A percentile compares a stretch with the other conserved stretches of the same genome.
Evolutionary conservation across 1,140 invertebrate species (phyloP).

Genomic region (Bombus haemorrhoidalis): DNA sequence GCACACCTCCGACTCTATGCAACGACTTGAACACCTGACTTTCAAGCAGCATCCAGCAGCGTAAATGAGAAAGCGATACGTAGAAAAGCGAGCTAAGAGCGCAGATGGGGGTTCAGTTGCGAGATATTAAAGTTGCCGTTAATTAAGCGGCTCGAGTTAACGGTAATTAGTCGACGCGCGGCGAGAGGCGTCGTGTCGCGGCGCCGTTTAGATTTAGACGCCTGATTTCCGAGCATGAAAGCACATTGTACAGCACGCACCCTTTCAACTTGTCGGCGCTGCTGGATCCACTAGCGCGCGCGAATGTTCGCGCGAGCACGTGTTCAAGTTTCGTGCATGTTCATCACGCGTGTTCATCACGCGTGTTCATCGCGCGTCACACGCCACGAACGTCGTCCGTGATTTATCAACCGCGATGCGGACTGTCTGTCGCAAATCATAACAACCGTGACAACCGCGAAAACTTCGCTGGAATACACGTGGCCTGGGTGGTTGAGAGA

Average conservation of each 20-base stretch:
- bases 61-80: constrained; percentile 29
- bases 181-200: constrained; percentile 63
- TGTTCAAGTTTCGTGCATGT: neutral
- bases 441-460: constrained; percentile 47
- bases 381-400: constrained; percentile 5
- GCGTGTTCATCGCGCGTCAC: constrained; percentile 51
- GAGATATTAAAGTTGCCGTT: constrained; percentile 71
- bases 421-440: constrained; percentile 41
- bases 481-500: neutral
- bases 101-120: neutral
- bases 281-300: neutral
- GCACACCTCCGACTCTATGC: too few species aligned
- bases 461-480: constrained; percentile 15
- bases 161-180: constrained; percentile 73
- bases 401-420: constrained; percentile 53
- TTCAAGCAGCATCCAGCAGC: too few species aligned
- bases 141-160: constrained; percentile 76
- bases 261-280: constrained; percentile 56
- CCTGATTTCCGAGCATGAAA: constrained; percentile 75
- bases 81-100: neutral
- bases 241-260: constrained; percentile 54
- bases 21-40: too few species aligned
- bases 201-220: constrained; percentile 77
- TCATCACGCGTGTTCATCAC: constrained; percentile 11
- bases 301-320: neutral